Evolutionary conservation across 2,888 invertebrate genomes (phyloP).

Genomic region (Thecophora atra): DNA sequence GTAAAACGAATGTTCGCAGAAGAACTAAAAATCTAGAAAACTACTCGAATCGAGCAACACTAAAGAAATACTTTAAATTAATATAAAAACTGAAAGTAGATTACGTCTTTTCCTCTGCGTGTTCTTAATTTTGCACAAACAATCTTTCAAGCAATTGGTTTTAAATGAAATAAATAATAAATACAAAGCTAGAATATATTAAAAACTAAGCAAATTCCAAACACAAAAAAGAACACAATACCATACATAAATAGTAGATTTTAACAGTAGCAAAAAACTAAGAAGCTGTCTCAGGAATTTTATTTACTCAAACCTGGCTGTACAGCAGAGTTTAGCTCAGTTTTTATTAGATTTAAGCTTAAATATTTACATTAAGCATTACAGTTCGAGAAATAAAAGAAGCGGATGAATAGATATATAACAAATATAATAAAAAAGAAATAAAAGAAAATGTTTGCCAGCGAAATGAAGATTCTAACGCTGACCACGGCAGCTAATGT

Average conservation of each 20-base stretch:
- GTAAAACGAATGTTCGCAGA: too few species aligned
- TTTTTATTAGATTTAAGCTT: conserved; percentile 35
- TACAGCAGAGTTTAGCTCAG: conserved; percentile 32
- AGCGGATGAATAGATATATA: background rate
- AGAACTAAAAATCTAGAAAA: too few species aligned
- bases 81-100: too few species aligned
- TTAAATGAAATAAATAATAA: background rate
- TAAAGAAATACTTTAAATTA: too few species aligned
- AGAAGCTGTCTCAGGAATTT: conserved; percentile 37
- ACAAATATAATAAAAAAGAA: conserved; percentile 17
- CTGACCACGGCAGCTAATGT: conserved; percentile 44
- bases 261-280: background rate
- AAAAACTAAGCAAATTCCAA: too few species aligned
- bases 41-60: too few species aligned
- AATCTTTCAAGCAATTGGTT: background rate
- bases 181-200: too few species aligned
- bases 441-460: conserved; percentile 42
- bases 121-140: conserved; percentile 2
- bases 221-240: background rate
- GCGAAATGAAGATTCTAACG: conserved; percentile 57
- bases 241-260: conserved; percentile 4
- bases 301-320: conserved; percentile 42
- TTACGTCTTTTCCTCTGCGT: background rate
- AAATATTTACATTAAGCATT: conserved; percentile 35
- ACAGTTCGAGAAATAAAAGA: conserved; percentile 30